Evolutionary conservation across 2,888 invertebrate genomes (phyloP).

Genomic region (Epistrophe eligans): DNA sequence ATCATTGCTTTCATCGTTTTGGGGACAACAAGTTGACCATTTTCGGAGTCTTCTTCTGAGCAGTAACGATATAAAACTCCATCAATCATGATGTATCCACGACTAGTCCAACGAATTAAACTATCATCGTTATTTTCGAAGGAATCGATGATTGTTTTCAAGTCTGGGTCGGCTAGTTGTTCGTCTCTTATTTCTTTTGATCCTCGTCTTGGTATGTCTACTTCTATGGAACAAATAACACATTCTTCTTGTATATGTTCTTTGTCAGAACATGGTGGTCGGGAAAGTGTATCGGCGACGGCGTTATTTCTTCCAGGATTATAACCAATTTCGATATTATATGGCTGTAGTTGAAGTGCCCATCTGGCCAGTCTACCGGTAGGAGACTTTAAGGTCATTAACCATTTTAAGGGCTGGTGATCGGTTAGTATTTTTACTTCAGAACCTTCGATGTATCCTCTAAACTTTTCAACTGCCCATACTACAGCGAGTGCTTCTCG

Average conservation of each 20-base stretch:
- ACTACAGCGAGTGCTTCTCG: background rate
- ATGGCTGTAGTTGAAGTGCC: too few relatives aligned
- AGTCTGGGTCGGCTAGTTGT: background rate
- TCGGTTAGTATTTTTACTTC: too few relatives aligned
- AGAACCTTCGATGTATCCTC: too few relatives aligned
- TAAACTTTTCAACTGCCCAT: constrained; percentile 35
- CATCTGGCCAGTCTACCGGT: too few relatives aligned
- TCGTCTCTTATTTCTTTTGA: background rate
- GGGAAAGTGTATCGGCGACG: too few relatives aligned
- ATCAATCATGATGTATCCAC: background rate
- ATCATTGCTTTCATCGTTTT: background rate
- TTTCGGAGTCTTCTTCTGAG: too few relatives aligned
- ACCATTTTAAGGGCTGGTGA: too few relatives aligned
- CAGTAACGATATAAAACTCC: background rate
- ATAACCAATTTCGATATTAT: too few relatives aligned
- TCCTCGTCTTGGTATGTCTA: background rate
- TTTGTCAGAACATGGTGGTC: too few relatives aligned
- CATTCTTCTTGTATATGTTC: background rate
- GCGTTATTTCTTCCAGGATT: too few relatives aligned
- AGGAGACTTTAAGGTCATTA: background rate
- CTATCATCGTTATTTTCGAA: background rate
- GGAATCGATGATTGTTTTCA: background rate
- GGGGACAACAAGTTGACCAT: too few relatives aligned
- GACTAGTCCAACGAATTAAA: background rate
- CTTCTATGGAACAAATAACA: background rate